Conservation (phyloP, 2,888 invertebrate species). For the Pharmacophagus antenor region DNA sequence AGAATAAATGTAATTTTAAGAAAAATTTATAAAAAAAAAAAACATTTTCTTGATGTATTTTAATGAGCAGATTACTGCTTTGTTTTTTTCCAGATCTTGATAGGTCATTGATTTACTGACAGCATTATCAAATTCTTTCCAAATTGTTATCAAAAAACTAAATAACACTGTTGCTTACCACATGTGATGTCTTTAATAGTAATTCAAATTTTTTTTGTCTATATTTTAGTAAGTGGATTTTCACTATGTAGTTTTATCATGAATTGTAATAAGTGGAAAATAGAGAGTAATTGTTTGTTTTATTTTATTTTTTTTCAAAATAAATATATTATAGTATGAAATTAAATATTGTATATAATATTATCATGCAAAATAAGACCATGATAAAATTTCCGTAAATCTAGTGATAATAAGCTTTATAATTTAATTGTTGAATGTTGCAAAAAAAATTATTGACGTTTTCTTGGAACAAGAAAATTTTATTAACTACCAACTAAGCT, state of each 20-base stretch:
- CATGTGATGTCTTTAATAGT: not conserved
- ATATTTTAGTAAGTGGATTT: not conserved
- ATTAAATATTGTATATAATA: too few species aligned
- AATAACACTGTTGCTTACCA: not conserved
- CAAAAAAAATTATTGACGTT: too few species aligned
- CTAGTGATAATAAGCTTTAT: too few species aligned
- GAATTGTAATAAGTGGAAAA: not conserved
- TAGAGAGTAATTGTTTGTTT: not conserved
- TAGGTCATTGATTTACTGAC: not conserved
- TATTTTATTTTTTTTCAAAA: not conserved
- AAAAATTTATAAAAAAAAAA: not conserved
- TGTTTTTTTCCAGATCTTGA: constrained; percentile 3
- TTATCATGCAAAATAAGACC: too few species aligned
- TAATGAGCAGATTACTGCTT: constrained; percentile 3
- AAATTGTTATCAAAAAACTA: constrained; percentile 9
- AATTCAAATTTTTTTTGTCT: not conserved
- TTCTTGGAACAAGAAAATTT: too few species aligned
- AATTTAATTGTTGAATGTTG: too few species aligned
- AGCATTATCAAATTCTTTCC: not conserved
- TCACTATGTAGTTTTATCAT: not conserved
- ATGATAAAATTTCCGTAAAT: too few species aligned
- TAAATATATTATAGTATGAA: not conserved
- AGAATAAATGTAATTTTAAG: not conserved
- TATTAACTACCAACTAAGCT: too few species aligned
- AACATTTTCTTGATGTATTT: not conserved